These are phyloP conservation scores for Sternarchorhynchus goeldii DNA, from an alignment of 2,797 vertebrate genomes.

Conservation along the genomic window DNA sequence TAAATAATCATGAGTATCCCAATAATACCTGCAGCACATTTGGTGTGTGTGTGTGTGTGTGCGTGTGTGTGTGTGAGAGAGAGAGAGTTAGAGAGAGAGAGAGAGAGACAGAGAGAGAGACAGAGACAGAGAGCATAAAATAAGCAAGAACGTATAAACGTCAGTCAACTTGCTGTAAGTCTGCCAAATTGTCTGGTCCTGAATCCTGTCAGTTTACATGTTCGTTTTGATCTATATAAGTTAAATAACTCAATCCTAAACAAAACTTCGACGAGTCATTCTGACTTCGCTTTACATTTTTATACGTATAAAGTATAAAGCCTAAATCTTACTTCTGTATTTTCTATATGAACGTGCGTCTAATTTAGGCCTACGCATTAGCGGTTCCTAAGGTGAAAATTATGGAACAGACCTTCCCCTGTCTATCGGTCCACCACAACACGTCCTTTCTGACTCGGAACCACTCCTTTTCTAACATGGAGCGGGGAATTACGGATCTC, in stretches of 20 bases:
- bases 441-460: neutral
- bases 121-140: neutral
- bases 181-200: constrained; percentile 1
- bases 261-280: no score
- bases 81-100: neutral
- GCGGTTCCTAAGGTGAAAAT: neutral
- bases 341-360: no score
- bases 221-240: neutral
- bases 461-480: neutral
- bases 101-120: constrained; percentile 12
- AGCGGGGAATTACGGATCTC: neutral
- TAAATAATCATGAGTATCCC: neutral
- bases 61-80: neutral
- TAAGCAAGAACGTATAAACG: neutral
- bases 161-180: neutral
- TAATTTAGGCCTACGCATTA: neutral
- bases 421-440: neutral
- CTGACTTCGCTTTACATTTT: no score
- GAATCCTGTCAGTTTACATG: no score
- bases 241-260: neutral
- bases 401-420: neutral
- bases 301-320: no score
- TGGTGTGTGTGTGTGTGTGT: no score
- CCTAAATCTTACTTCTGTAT: no score
- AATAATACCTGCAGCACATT: constrained; percentile 4